Evolutionary conservation across 2,888 invertebrate species (phyloP).

Genomic region (Mantis religiosa): DNA sequence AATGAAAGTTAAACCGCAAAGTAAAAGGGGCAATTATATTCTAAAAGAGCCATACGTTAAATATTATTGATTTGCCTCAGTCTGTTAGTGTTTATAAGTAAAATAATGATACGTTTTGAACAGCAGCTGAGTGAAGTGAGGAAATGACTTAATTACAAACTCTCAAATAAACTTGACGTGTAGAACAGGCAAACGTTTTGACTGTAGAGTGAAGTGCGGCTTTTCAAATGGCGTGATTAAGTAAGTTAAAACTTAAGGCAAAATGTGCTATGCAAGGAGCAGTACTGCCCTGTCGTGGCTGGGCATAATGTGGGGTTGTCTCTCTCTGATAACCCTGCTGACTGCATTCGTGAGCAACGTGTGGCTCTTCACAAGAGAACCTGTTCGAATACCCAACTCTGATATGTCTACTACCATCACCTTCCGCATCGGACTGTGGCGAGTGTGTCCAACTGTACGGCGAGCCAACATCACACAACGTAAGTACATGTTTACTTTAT

Average conservation of each 20-base stretch:
- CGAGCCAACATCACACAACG: slow-evolving; percentile 46
- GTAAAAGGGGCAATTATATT: no score
- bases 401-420: slow-evolving; percentile 46
- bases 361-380: slow-evolving; percentile 51
- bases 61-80: no score
- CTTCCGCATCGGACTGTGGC: slow-evolving; percentile 51
- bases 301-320: slow-evolving; percentile 47
- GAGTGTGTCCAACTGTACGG: slow-evolving; percentile 48
- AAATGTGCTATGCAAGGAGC: slow-evolving; percentile 28
- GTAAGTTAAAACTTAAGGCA: not conserved
- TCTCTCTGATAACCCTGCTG: slow-evolving; percentile 46
- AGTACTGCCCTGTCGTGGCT: slow-evolving; percentile 43
- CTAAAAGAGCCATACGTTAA: no score
- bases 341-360: slow-evolving; percentile 49
- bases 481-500: slow-evolving; percentile 39
- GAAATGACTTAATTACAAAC: not conserved
- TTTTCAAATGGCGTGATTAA: not conserved
- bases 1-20: no score
- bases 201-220: no score
- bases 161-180: no score
- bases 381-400: slow-evolving; percentile 44
- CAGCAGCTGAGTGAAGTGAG: not conserved
- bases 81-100: not conserved
- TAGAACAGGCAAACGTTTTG: no score
- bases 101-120: not conserved